phyloP scores from a whole-genome alignment of 2,113 vertebrate species.

The Pleuronectes platessa region DNA sequence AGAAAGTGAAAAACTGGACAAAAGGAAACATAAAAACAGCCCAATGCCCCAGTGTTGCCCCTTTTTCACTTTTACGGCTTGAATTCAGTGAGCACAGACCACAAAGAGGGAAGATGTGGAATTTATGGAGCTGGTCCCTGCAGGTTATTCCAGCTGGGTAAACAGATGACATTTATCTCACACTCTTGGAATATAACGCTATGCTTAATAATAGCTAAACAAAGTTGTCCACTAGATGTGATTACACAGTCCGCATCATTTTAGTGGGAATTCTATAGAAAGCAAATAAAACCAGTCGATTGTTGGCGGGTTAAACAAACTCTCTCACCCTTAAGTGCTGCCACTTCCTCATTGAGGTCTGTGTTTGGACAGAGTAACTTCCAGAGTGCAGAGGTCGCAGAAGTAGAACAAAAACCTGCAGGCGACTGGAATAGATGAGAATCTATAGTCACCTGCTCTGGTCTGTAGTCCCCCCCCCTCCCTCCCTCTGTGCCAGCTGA shows the following conservation, averaged over 20 bases:
- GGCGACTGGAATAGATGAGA: constrained; percentile 60
- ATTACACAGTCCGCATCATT: too few species aligned
- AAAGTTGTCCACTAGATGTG: not conserved
- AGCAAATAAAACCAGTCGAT: too few species aligned
- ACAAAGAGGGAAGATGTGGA: constrained; percentile 2
- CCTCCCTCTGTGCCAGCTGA: constrained; percentile 70
- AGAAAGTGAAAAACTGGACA: constrained; percentile 49
- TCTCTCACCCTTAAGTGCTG: constrained; percentile 15
- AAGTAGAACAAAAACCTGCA: constrained; percentile 56
- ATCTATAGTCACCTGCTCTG: constrained; percentile 61
- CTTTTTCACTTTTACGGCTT: constrained; percentile 40
- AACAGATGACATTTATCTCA: constrained; percentile 19
- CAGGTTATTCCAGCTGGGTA: constrained; percentile 27
- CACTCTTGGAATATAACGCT: not conserved
- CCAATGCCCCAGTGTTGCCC: constrained; percentile 27
- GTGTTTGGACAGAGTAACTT: constrained; percentile 39
- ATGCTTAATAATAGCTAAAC: not conserved
- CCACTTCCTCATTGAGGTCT: constrained; percentile 23
- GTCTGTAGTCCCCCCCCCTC: constrained; percentile 34
- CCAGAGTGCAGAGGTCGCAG: constrained; percentile 51
- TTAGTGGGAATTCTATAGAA: not conserved
- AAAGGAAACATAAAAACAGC: constrained; percentile 48
- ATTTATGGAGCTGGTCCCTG: constrained; percentile 29
- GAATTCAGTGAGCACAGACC: constrained; percentile 30
- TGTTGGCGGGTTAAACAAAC: constrained; percentile 11